phyloP scores from a whole-genome alignment of 2,888 invertebrate genomes.

The Drosophila ustulata region DNA sequence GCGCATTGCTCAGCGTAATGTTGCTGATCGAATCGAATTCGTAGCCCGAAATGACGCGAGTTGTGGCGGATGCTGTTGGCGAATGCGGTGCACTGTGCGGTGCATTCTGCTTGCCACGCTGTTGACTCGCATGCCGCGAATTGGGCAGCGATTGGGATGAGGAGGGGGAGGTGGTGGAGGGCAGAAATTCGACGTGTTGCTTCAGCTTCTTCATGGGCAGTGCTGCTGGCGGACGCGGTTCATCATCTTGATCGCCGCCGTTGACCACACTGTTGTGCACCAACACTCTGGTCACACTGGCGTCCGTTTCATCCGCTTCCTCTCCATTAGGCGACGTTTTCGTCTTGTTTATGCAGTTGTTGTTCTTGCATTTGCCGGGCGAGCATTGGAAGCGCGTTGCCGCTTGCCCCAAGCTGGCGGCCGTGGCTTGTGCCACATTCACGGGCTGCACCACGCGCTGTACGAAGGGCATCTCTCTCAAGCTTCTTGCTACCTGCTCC shows the following conservation, averaged over 20 bases:
- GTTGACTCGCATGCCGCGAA: conserved; percentile 68
- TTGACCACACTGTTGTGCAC: conserved; percentile 62
- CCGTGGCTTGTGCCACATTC: conserved; percentile 88
- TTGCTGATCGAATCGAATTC: conserved; percentile 95
- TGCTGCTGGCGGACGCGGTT: conserved; percentile 61
- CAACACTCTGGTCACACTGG: conserved; percentile 45
- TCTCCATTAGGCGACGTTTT: conserved; percentile 39
- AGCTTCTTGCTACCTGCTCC: conserved; percentile 35
- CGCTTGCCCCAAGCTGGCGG: conserved; percentile 68
- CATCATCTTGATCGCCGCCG: conserved; percentile 31
- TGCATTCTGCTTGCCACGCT: conserved; percentile 51
- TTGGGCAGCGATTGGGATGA: conserved; percentile 69
- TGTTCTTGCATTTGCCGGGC: conserved; percentile 81
- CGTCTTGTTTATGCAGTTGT: conserved; percentile 81
- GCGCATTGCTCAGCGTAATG: conserved; percentile 93
- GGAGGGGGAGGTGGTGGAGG: conserved; percentile 65
- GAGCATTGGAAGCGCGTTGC: conserved; percentile 73
- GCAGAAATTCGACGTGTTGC: conserved; percentile 81
- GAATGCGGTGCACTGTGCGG: conserved; percentile 70
- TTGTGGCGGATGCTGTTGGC: conserved; percentile 59
- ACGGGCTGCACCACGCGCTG: conserved; percentile 93
- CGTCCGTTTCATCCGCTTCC: conserved; percentile 42
- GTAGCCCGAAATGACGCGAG: conserved; percentile 87
- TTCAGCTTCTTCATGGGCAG: conserved; percentile 81
- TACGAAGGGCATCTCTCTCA: conserved; percentile 92